Percentiles rank a stretch among this genome's conserved stretches.
These are phyloP conservation scores for Vulpes vulpes DNA, from an alignment of 2,113 vertebrate species.

Conservation along the genomic window DNA sequence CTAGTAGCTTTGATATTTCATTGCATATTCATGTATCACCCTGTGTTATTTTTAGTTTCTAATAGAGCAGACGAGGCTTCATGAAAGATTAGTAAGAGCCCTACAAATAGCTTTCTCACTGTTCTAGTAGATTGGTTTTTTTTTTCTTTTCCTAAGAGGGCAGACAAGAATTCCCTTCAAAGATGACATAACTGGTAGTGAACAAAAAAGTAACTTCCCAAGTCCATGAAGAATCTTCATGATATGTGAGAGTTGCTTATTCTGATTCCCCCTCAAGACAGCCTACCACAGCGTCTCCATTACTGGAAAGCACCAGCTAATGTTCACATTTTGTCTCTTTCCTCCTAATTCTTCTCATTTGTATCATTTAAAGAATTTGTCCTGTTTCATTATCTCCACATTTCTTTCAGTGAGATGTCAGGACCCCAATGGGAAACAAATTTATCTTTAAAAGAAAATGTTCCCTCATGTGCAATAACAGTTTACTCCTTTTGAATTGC, in stretches of 20 bases:
- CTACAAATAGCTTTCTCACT: conserved; percentile 52
- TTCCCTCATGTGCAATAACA: neutral
- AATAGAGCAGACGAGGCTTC: conserved; percentile 57
- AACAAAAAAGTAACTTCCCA: neutral
- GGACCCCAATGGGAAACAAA: conserved; percentile 34
- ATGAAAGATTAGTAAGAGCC: conserved; percentile 63
- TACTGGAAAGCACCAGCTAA: neutral
- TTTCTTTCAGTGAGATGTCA: neutral
- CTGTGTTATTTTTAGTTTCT: conserved; percentile 73
- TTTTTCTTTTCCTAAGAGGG: neutral
- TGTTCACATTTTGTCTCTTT: conserved; percentile 36
- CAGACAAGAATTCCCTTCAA: conserved; percentile 10
- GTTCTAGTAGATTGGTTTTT: neutral
- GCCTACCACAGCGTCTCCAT: neutral
- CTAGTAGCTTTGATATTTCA: conserved; percentile 56
- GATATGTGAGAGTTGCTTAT: neutral
- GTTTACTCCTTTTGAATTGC: neutral
- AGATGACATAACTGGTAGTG: neutral
- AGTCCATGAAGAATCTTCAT: neutral
- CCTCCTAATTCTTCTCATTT: neutral
- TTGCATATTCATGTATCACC: conserved; percentile 65
- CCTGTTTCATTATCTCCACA: conserved; percentile 49
- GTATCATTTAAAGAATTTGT: conserved; percentile 20
- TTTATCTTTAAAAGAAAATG: neutral
- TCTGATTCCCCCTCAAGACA: neutral